These are phyloP conservation scores for Eulacestoma nigropectus DNA, from an alignment of 2,113 vertebrate species.

Conservation along the genomic window DNA sequence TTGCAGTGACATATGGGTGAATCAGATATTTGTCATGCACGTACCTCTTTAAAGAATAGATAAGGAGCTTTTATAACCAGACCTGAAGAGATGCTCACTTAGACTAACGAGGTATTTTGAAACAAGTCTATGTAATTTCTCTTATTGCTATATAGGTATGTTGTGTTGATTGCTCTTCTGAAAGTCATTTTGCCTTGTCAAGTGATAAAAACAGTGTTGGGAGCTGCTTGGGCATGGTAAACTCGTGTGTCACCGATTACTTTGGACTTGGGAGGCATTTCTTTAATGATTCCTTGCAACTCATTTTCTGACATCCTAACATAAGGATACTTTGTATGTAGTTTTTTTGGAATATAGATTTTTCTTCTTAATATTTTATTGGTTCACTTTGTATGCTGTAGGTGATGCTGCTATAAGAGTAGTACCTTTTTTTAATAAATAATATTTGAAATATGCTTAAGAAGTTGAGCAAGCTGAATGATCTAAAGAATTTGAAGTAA, in stretches of 20 bases:
- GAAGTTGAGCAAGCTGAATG: not conserved
- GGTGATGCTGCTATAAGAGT: not conserved
- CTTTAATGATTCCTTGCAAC: not conserved
- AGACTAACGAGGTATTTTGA: not conserved
- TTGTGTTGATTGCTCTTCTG: not conserved
- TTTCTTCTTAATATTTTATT: not conserved
- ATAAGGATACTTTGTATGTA: not conserved
- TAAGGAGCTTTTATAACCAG: not conserved
- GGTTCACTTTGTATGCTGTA: not conserved
- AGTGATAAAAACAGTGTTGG: not conserved
- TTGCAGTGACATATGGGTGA: slow-evolving; percentile 31
- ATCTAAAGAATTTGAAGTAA: not conserved
- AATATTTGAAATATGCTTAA: not conserved
- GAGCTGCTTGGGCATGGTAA: not conserved
- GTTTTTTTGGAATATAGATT: not conserved
- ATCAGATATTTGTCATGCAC: slow-evolving; percentile 26
- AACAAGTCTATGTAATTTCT: not conserved
- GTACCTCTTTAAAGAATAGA: slow-evolving; percentile 7
- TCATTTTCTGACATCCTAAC: not conserved
- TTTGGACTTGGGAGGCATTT: not conserved
- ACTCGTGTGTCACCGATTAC: not conserved
- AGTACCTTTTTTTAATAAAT: not conserved
- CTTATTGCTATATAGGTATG: not conserved
- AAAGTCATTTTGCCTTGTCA: not conserved
- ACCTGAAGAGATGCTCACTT: not conserved